Conservation (phyloP, 53 echinoderm and acorn worm species). For the Mesocentrotus franciscanus region DNA sequence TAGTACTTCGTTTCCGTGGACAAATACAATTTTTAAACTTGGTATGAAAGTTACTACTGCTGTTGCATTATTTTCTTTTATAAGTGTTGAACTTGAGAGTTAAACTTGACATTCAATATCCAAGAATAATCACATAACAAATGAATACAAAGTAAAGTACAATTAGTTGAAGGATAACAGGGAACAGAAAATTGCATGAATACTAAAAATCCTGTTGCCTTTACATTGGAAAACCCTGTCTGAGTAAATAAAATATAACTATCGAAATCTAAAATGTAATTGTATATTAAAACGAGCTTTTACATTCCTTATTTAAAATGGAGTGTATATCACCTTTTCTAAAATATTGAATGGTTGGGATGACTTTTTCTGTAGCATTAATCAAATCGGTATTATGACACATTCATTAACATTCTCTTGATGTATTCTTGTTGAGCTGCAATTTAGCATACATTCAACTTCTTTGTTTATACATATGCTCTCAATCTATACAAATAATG, state of each 20-base stretch:
- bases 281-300: neutral
- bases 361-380: neutral
- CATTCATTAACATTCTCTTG: neutral
- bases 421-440: neutral
- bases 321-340: neutral
- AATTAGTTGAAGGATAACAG: too few relatives aligned
- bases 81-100: too few relatives aligned
- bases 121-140: neutral
- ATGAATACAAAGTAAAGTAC: too few relatives aligned
- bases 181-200: too few relatives aligned
- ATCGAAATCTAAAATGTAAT: too few relatives aligned
- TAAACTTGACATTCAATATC: too few relatives aligned
- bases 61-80: neutral
- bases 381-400: neutral
- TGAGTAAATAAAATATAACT: too few relatives aligned
- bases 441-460: too few relatives aligned
- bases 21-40: neutral
- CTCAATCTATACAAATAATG: too few relatives aligned
- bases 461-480: too few relatives aligned
- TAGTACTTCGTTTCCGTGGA: neutral
- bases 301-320: neutral
- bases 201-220: too few relatives aligned
- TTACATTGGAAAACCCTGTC: too few relatives aligned
- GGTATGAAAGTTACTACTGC: neutral
- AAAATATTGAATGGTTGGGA: neutral